Percentiles rank a stretch among this genome's conserved stretches.
These are phyloP conservation scores for Neosilurus mollespiculum DNA, from an alignment of 2,797 vertebrate genomes.

Conservation along the genomic window DNA sequence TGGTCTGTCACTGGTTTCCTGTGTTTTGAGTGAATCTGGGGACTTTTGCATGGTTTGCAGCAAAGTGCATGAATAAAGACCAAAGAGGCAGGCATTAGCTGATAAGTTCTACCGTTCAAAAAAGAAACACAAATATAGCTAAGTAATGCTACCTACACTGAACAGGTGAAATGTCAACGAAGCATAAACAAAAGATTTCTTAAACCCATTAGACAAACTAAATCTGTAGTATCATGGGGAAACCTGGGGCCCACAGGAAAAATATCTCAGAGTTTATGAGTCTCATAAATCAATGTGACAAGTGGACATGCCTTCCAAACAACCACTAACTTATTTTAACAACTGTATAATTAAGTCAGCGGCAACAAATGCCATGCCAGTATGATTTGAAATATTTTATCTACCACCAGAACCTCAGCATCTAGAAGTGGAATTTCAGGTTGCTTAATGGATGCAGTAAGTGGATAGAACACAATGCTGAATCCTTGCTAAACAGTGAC, in stretches of 20 bases:
- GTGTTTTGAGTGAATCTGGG: neutral
- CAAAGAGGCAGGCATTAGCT: constrained; percentile 39
- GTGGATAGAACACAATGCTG: constrained; percentile 15
- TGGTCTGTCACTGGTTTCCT: constrained; percentile 35
- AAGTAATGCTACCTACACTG: no score
- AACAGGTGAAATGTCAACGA: constrained; percentile 31
- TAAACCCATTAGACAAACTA: constrained; percentile 38
- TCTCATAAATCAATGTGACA: constrained; percentile 41
- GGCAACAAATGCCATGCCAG: constrained; percentile 28
- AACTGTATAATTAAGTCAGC: constrained; percentile 34
- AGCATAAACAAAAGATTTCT: constrained; percentile 44
- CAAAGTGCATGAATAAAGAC: neutral
- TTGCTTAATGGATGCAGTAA: constrained; percentile 15
- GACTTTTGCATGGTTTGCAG: neutral
- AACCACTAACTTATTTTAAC: constrained; percentile 37
- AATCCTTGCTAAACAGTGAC: constrained; percentile 38
- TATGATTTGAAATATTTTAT: constrained; percentile 33
- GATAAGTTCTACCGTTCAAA: neutral
- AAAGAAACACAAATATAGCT: neutral
- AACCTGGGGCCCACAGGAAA: constrained; percentile 18
- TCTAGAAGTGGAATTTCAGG: constrained; percentile 14
- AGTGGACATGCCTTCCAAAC: constrained; percentile 35
- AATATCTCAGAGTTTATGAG: constrained; percentile 41
- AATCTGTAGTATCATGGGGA: constrained; percentile 4
- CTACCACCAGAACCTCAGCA: constrained; percentile 1